Evolutionary conservation across 2,113 vertebrate genomes (phyloP).

Genomic region (Oryzias celebensis): DNA sequence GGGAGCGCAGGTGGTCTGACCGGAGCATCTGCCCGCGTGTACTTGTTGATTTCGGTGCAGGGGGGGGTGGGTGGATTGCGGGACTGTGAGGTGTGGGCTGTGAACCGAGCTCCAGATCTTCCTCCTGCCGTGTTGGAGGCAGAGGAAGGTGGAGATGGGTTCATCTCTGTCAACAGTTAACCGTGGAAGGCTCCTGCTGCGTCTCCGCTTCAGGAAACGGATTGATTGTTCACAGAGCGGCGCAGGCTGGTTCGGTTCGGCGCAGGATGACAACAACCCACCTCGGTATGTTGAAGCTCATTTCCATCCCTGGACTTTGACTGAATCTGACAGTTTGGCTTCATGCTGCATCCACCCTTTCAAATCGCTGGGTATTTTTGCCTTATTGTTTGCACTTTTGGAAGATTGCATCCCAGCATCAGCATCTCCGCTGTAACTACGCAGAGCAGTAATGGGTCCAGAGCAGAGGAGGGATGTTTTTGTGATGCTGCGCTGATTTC

Average conservation of each 20-base stretch:
- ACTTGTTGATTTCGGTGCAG: slow-evolving; percentile 86
- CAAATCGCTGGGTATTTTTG: slow-evolving; percentile 8
- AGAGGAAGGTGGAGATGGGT: slow-evolving; percentile 64
- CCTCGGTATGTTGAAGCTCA: slow-evolving; percentile 47
- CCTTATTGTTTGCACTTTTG: slow-evolving; percentile 26
- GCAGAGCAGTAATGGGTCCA: slow-evolving; percentile 9
- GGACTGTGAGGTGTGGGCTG: slow-evolving; percentile 18
- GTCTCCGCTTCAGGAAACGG: slow-evolving; percentile 43
- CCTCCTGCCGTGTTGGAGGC: slow-evolving; percentile 65
- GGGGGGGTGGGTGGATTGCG: slow-evolving; percentile 26
- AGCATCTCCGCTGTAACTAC: slow-evolving; percentile 3
- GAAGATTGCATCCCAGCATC: slow-evolving; percentile 9
- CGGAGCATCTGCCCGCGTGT: slow-evolving; percentile 54
- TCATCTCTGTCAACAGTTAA: slow-evolving; percentile 57
- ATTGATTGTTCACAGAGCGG: slow-evolving; percentile 50
- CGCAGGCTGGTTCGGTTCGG: slow-evolving; percentile 42
- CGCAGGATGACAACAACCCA: slow-evolving; percentile 54
- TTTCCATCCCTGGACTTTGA: slow-evolving; percentile 28
- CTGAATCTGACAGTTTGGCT: slow-evolving; percentile 12
- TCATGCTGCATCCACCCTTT: slow-evolving; percentile 22
- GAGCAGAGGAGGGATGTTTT: background rate
- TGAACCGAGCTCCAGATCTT: slow-evolving; percentile 33
- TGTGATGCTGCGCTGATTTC: too few species aligned
- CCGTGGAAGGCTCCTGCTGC: slow-evolving; percentile 52
- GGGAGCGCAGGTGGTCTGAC: slow-evolving; percentile 56